Conservation (phyloP, 2,113 vertebrate genomes). For the Stigmatopora nigra region DNA sequence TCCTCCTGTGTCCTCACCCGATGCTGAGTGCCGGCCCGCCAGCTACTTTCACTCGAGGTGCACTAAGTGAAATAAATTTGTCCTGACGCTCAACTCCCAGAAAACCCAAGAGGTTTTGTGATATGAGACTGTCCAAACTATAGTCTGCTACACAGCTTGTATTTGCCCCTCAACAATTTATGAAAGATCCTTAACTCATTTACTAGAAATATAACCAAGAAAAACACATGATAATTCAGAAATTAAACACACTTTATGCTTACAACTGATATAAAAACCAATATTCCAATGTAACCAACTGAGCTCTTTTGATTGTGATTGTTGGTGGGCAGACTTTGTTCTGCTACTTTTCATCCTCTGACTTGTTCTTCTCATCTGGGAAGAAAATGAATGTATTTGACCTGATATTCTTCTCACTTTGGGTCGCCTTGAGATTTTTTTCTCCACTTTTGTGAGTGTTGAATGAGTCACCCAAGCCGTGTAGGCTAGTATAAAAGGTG, state of each 20-base stretch:
- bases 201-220: too few species aligned
- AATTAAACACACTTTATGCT: too few species aligned
- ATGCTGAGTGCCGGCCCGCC: conserved; percentile 20
- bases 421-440: conserved; percentile 2
- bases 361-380: not conserved
- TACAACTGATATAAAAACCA: too few species aligned
- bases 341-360: not conserved
- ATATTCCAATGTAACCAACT: too few species aligned
- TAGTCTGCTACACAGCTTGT: too few species aligned
- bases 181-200: too few species aligned
- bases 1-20: conserved; percentile 27
- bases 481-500: conserved; percentile 44
- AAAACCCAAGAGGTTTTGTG: conserved; percentile 3
- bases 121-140: too few species aligned
- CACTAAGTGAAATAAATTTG: conserved; percentile 22
- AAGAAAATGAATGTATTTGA: not conserved
- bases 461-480: conserved; percentile 38
- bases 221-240: too few species aligned
- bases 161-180: too few species aligned
- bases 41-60: conserved; percentile 31
- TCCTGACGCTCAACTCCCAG: conserved; percentile 13
- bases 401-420: not conserved
- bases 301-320: too few species aligned
- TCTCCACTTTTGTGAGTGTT: conserved; percentile 6
- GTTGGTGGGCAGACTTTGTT: not conserved